Conservation (phyloP, 2,888 invertebrate genomes). For the Subacronicta megacephala region DNA sequence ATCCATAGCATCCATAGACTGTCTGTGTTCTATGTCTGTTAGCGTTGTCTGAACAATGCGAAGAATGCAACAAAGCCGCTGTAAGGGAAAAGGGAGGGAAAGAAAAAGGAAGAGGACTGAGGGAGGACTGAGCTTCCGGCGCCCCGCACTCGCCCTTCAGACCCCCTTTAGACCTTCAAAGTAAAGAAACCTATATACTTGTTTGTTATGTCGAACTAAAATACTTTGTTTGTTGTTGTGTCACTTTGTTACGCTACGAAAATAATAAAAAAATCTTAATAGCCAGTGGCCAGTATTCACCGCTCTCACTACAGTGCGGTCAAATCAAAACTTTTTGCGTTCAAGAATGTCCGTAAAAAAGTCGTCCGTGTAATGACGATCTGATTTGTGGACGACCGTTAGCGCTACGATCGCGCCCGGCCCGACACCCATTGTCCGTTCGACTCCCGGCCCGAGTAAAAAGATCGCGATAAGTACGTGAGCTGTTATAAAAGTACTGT, state of each 20-base stretch:
- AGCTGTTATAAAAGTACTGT: conserved; percentile 58
- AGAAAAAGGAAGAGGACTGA: too few relatives aligned
- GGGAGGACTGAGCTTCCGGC: too few relatives aligned
- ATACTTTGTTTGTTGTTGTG: too few relatives aligned
- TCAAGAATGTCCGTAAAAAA: conserved; percentile 74
- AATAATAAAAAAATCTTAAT: background rate
- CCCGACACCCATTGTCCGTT: conserved; percentile 71
- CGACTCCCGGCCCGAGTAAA: conserved; percentile 62
- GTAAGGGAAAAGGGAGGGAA: too few relatives aligned
- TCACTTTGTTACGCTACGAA: background rate
- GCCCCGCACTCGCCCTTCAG: too few relatives aligned
- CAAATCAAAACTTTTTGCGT: conserved; percentile 73
- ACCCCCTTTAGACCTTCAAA: too few relatives aligned
- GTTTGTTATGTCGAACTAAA: too few relatives aligned
- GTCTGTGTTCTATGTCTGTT: too few relatives aligned
- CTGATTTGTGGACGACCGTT: conserved; percentile 75
- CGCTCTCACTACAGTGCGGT: conserved; percentile 58
- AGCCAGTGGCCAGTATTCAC: conserved; percentile 35
- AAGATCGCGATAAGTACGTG: conserved; percentile 71
- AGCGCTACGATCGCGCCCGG: conserved; percentile 61
- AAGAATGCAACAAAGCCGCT: too few relatives aligned
- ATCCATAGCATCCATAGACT: too few relatives aligned
- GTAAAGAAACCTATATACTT: too few relatives aligned
- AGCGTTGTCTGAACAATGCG: too few relatives aligned
- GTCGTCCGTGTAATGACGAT: conserved; percentile 76